These are phyloP conservation scores for Poecilia gillii DNA, from an alignment of 2,797 vertebrate genomes.

Conservation along the genomic window DNA sequence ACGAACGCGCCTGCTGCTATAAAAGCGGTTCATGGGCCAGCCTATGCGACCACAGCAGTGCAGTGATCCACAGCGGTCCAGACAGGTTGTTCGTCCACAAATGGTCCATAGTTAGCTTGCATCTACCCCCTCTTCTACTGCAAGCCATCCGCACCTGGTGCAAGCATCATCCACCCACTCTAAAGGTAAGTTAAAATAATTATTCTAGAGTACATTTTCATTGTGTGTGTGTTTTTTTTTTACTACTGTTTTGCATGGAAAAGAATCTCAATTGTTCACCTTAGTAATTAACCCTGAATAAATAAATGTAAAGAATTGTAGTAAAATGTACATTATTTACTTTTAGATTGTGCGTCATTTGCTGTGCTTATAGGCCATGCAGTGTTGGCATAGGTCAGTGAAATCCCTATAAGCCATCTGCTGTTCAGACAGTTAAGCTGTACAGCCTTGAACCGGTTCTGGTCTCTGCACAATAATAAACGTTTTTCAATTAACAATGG, in stretches of 20 bases:
- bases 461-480: not conserved
- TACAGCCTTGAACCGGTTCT: conserved; percentile 42
- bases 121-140: conserved; percentile 41
- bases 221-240: not conserved
- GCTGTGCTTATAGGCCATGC: conserved; percentile 21
- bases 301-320: not conserved
- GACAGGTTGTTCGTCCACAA: conserved; percentile 41
- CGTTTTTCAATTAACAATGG: not conserved
- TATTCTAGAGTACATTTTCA: not conserved
- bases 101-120: conserved; percentile 73
- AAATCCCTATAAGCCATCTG: conserved; percentile 65
- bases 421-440: conserved; percentile 46
- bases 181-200: conserved; percentile 53
- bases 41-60: not conserved
- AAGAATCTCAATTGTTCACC: not conserved
- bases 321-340: not conserved
- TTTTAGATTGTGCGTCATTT: not conserved
- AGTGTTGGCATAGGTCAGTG: conserved; percentile 27
- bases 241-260: not conserved
- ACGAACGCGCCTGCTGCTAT: conserved; percentile 31
- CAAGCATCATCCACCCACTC: conserved; percentile 30
- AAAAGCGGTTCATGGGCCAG: conserved; percentile 23
- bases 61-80: conserved; percentile 27
- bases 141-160: conserved; percentile 60
- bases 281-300: not conserved